A percentile compares a stretch with the other conserved stretches of the same genome.
Conservation (phyloP, 2,888 invertebrate species). For the Melolontha melolontha region DNA sequence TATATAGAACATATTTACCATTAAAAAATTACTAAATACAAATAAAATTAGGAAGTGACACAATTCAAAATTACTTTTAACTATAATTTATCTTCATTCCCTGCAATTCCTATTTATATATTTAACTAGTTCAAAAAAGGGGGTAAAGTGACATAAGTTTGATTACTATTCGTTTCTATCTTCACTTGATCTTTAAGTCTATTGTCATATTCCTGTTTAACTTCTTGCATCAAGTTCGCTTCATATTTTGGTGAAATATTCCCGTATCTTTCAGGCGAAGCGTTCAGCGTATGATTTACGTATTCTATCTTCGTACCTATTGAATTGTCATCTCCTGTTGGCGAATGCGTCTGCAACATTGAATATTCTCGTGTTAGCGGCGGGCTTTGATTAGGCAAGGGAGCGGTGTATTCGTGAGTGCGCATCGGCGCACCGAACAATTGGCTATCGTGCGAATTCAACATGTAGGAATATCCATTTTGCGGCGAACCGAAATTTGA, state of each 20-base stretch:
- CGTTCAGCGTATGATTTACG: conserved; percentile 63
- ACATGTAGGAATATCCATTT: conserved; percentile 72
- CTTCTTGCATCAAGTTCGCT: conserved; percentile 66
- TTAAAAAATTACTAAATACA: not conserved
- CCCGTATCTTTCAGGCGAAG: conserved; percentile 71
- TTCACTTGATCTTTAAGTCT: conserved; percentile 61
- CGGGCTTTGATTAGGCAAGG: conserved; percentile 71
- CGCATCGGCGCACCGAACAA: conserved; percentile 74
- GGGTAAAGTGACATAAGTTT: conserved; percentile 78
- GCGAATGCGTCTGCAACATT: conserved; percentile 75
- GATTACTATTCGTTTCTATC: conserved; percentile 63
- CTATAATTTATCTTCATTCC: conserved; percentile 4
- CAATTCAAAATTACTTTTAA: not conserved
- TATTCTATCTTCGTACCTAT: conserved; percentile 65
- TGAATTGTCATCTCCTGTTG: conserved; percentile 64
- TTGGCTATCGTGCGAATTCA: conserved; percentile 79
- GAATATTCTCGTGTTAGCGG: conserved; percentile 75
- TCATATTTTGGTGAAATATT: conserved; percentile 74
- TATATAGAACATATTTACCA: not conserved
- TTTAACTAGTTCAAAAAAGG: conserved; percentile 78
- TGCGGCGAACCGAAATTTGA: conserved; percentile 74
- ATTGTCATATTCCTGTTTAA: conserved; percentile 66
- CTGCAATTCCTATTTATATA: conserved; percentile 35
- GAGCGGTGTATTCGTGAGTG: conserved; percentile 73
- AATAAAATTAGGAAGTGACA: conserved; percentile 1